These are phyloP conservation scores for Poeciliopsis infans DNA, from an alignment of 2,797 vertebrate genomes.

Conservation along the genomic window DNA sequence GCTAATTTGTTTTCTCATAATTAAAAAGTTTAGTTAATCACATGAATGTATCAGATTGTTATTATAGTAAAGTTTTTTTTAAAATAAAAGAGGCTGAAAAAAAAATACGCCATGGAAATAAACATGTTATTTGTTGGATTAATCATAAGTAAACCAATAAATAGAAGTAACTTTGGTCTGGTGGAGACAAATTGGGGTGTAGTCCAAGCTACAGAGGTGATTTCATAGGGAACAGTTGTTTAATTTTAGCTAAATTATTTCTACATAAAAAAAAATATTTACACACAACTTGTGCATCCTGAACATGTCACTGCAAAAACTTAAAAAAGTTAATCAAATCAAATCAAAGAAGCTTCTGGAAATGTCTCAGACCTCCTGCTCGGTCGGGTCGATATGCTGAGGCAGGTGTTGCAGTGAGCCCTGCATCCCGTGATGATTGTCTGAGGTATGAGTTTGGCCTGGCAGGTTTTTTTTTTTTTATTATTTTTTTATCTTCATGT, in stretches of 20 bases:
- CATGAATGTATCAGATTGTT: background rate
- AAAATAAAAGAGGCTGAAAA: background rate
- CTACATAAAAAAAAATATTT: background rate
- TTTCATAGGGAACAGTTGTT: background rate
- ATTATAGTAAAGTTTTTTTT: no score
- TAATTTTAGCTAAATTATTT: background rate
- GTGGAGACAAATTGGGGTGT: background rate
- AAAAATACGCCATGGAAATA: background rate
- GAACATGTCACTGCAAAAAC: background rate
- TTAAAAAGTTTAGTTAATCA: background rate
- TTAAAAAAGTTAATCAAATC: background rate
- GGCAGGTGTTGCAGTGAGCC: slow-evolving; percentile 55
- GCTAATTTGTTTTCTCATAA: background rate
- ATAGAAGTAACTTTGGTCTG: background rate
- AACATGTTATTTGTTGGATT: no score
- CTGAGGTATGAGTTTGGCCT: slow-evolving; percentile 39
- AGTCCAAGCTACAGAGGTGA: background rate
- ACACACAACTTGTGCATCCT: background rate
- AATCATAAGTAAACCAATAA: background rate
- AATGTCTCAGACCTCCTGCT: background rate
- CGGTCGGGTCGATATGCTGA: slow-evolving; percentile 21
- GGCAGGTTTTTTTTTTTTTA: slow-evolving; percentile 14
- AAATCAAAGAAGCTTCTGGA: background rate
- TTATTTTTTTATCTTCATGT: slow-evolving; percentile 3
- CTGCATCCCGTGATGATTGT: slow-evolving; percentile 42